Conservation (phyloP, 2,113 vertebrate species). For the Chlorodrepanis virens region DNA sequence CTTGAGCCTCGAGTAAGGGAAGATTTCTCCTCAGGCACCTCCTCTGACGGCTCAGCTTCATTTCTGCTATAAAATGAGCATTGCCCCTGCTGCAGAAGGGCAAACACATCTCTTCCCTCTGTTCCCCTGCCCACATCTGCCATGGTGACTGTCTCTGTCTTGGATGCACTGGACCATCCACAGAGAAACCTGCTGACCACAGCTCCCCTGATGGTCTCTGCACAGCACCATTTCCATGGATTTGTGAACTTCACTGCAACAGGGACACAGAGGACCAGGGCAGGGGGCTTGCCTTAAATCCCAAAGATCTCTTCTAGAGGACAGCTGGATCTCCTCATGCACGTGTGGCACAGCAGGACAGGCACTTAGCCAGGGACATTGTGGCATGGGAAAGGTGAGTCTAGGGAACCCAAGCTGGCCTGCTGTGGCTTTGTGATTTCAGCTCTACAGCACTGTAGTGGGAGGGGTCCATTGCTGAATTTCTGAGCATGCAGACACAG, state of each 20-base stretch:
- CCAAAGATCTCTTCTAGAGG: background rate
- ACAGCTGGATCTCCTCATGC: background rate
- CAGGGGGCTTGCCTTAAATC: conserved; percentile 50
- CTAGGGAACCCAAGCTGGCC: background rate
- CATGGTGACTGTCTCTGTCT: background rate
- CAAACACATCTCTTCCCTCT: background rate
- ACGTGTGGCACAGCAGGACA: background rate
- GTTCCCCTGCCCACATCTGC: background rate
- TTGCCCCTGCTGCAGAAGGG: background rate
- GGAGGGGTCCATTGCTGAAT: background rate
- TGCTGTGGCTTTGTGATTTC: background rate
- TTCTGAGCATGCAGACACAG: background rate
- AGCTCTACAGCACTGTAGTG: background rate
- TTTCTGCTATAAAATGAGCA: background rate
- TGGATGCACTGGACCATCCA: background rate
- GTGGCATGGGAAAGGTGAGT: background rate
- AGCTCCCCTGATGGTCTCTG: background rate
- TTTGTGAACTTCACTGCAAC: background rate
- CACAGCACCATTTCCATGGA: background rate
- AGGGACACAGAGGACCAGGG: background rate
- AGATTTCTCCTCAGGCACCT: background rate
- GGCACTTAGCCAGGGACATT: background rate
- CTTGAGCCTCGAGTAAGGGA: background rate
- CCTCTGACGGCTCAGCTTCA: background rate
- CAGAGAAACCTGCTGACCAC: background rate